Evolutionary conservation across 2,888 invertebrate species (phyloP).

Genomic region (Ecliptopera silaceata): DNA sequence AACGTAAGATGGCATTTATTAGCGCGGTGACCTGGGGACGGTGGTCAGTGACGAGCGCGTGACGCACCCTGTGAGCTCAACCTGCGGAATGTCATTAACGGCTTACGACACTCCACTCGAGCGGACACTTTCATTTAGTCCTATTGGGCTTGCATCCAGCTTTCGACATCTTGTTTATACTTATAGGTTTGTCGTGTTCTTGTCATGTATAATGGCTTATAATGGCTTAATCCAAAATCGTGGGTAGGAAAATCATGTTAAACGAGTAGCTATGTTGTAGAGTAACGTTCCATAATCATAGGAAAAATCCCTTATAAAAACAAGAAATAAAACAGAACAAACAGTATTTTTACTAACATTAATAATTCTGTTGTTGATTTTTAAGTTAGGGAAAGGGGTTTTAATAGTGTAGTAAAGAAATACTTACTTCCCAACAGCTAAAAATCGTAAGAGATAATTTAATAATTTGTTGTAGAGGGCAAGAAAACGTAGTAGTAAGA

Average conservation of each 20-base stretch:
- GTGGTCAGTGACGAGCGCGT: conserved; percentile 65
- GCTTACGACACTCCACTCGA: conserved; percentile 62
- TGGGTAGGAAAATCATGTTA: background rate
- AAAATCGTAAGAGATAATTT: too few species aligned
- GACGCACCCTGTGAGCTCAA: conserved; percentile 68
- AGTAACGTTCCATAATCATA: background rate
- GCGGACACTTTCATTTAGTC: conserved; percentile 50
- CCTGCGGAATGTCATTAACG: conserved; percentile 76
- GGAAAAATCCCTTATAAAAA: too few species aligned
- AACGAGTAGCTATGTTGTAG: background rate
- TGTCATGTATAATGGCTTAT: too few species aligned
- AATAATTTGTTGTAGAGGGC: too few species aligned
- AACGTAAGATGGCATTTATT: conserved; percentile 46
- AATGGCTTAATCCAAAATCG: background rate
- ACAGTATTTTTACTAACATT: too few species aligned
- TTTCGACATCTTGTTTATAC: conserved; percentile 6
- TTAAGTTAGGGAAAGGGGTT: too few species aligned
- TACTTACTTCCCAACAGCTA: background rate
- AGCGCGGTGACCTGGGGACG: conserved; percentile 47
- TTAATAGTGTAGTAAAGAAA: background rate
- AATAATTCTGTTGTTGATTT: too few species aligned
- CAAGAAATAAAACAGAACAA: too few species aligned
- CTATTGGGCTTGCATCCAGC: conserved; percentile 35
- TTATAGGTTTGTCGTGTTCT: background rate
- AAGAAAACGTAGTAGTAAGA: conserved; percentile 35